A percentile compares a stretch with the other conserved stretches of the same genome.
These are phyloP conservation scores for Myrmecobius fasciatus DNA, from an alignment of 2,113 vertebrate genomes.

Conservation along the genomic window DNA sequence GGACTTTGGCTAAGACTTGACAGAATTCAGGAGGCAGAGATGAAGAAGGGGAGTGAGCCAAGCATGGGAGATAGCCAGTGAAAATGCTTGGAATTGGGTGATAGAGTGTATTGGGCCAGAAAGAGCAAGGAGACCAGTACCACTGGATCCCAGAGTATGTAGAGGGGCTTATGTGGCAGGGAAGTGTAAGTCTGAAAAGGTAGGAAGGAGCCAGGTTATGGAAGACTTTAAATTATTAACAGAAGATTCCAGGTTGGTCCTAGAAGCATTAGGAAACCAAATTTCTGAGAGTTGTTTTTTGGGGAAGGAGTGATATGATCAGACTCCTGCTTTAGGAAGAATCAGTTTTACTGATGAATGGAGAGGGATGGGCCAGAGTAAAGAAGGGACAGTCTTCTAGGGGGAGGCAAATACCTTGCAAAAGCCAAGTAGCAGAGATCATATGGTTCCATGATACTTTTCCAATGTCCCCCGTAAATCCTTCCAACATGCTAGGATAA, in stretches of 20 bases:
- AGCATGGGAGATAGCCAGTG: neutral
- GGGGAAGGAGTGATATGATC: neutral
- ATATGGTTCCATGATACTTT: neutral
- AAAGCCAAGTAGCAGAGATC: neutral
- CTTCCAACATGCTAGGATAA: neutral
- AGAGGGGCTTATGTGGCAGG: neutral
- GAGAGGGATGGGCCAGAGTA: neutral
- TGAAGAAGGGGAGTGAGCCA: neutral
- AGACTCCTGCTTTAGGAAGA: neutral
- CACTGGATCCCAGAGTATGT: neutral
- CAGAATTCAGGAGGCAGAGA: neutral
- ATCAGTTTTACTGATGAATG: neutral
- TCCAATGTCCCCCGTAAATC: neutral
- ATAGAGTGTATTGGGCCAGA: neutral
- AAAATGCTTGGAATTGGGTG: neutral
- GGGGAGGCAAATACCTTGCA: neutral
- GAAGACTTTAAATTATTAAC: neutral
- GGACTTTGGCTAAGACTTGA: neutral
- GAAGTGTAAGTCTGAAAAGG: neutral
- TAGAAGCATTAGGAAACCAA: neutral
- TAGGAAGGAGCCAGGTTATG: neutral
- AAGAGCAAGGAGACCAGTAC: neutral
- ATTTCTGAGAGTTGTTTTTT: neutral
- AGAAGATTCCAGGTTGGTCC: neutral
- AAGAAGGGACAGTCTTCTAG: neutral